Percentiles rank a stretch among this genome's conserved stretches.
Conservation (phyloP, 2,113 vertebrate genomes). For the Odocoileus hemionus region DNA sequence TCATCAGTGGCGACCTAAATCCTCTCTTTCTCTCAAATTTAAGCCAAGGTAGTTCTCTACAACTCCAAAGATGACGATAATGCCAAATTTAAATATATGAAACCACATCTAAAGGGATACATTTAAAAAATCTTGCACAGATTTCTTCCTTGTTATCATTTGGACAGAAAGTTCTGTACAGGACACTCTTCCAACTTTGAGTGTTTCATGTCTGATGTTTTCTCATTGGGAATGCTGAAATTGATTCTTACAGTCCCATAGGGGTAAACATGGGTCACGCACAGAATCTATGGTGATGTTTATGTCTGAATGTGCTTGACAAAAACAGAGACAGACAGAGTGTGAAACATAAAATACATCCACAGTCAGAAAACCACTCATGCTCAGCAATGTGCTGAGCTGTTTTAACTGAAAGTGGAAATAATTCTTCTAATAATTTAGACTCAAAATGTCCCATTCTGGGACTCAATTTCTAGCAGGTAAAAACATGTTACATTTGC, state of each 20-base stretch:
- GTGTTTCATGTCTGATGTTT: not conserved
- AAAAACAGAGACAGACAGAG: not conserved
- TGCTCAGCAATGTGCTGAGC: not conserved
- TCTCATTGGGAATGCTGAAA: not conserved
- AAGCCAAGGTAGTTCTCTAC: not conserved
- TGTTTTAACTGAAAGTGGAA: not conserved
- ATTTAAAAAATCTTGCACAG: not conserved
- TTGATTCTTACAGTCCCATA: not conserved
- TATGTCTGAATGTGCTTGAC: not conserved
- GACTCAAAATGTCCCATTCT: not conserved
- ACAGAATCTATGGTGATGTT: not conserved
- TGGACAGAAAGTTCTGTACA: not conserved
- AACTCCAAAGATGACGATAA: not conserved
- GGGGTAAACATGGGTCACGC: not conserved
- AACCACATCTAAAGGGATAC: not conserved
- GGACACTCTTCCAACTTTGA: not conserved
- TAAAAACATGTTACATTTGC: not conserved
- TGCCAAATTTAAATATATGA: not conserved
- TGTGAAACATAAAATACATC: not conserved
- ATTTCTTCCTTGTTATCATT: not conserved
- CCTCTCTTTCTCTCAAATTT: not conserved
- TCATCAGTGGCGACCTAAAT: not conserved
- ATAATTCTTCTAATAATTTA: not conserved
- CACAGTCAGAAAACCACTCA: not conserved
- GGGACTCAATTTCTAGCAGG: not conserved